A percentile compares a stretch with the other conserved stretches of the same genome.
Conservation (phyloP, 2,113 vertebrate genomes). For the Podilymbus podiceps region DNA sequence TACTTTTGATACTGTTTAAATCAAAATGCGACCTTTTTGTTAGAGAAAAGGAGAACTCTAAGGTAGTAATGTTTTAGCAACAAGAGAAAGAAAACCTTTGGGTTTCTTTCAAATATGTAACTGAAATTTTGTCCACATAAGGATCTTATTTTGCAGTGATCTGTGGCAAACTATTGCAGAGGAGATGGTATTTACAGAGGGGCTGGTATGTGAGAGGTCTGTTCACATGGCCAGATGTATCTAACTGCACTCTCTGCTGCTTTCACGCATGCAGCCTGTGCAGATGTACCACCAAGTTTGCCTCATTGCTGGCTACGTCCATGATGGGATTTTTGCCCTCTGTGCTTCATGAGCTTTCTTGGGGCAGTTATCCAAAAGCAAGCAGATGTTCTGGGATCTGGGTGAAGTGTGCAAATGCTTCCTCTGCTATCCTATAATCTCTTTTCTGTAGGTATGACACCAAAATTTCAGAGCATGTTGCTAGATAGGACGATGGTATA, state of each 20-base stretch:
- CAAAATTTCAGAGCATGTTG: neutral
- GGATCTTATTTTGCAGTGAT: neutral
- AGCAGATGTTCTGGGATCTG: neutral
- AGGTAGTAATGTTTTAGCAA: neutral
- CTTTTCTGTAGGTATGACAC: neutral
- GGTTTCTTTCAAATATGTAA: neutral
- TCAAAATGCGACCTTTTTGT: accelerated
- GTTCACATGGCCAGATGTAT: neutral
- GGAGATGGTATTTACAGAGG: neutral
- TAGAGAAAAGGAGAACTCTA: neutral
- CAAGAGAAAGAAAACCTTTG: neutral
- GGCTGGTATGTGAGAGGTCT: neutral
- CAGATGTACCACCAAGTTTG: neutral
- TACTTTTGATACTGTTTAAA: neutral
- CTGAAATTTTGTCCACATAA: neutral
- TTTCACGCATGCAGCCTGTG: neutral
- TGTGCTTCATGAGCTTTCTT: neutral
- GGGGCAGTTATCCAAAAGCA: neutral
- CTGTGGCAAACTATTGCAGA: neutral
- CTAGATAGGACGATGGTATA: neutral
- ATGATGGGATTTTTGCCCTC: neutral
- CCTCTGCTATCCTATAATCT: neutral
- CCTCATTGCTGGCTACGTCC: neutral
- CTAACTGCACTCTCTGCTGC: neutral
- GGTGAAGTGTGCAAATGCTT: neutral